phyloP scores from a whole-genome alignment of 2,888 invertebrate species.

The Tribolium freemani region DNA sequence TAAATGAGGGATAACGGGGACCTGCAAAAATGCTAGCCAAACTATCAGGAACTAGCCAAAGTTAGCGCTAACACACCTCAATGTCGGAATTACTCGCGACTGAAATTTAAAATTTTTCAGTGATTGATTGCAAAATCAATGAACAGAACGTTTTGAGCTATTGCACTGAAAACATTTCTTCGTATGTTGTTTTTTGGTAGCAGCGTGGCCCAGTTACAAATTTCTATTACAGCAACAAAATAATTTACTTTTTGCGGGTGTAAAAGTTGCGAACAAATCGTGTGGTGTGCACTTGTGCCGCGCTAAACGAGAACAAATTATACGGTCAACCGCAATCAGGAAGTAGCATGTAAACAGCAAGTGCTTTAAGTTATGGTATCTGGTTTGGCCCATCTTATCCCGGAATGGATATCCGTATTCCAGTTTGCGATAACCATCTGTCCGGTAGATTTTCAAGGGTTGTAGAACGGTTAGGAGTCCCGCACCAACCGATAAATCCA shows the following conservation, averaged over 20 bases:
- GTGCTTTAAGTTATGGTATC: constrained; percentile 9
- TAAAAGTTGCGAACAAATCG: too few relatives aligned
- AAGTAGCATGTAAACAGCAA: constrained; percentile 21
- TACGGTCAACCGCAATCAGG: constrained; percentile 14
- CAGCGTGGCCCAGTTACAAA: too few relatives aligned
- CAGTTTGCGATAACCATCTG: constrained; percentile 23
- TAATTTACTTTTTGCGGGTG: too few relatives aligned
- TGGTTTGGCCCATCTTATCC: constrained; percentile 22
- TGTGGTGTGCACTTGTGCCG: background rate
- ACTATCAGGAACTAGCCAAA: too few relatives aligned
- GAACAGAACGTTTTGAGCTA: too few relatives aligned
- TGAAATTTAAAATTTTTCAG: too few relatives aligned
- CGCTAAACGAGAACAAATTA: constrained; percentile 5
- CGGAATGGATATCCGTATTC: constrained; percentile 16
- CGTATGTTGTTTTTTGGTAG: too few relatives aligned
- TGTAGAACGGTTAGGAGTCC: constrained; percentile 22
- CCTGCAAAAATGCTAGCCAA: background rate
- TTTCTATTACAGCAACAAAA: too few relatives aligned
- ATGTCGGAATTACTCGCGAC: too few relatives aligned
- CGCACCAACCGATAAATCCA: constrained; percentile 41
- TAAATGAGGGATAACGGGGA: background rate
- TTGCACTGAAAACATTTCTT: too few relatives aligned
- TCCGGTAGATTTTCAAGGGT: constrained; percentile 13
- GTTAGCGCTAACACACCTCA: too few relatives aligned
- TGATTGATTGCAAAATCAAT: too few relatives aligned